Base-by-base conservation (phyloP, 2,888 invertebrate genomes). In the Blomia tropicalis region DNA sequence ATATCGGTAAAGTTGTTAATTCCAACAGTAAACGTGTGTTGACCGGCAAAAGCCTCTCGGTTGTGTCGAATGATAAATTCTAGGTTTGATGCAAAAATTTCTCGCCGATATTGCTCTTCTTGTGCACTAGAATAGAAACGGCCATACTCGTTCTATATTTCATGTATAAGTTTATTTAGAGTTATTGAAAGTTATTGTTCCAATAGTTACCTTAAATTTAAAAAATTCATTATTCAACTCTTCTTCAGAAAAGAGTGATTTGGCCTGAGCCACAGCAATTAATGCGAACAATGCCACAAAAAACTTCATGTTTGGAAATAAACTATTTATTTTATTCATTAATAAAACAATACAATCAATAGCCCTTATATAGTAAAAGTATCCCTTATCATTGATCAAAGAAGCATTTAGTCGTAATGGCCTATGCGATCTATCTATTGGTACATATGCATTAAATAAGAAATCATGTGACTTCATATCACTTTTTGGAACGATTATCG, bases 1-100 rank as follows among this genome's bases (percentile, higher is more conserved):
- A 64, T 19, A 30, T 64, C 64, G 19, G 61, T 58, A 30, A 61
- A 64, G 17, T 64, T 43, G 58, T 64, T 64, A 41, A 64, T 58
- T n/a, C 31, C 64, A 25, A 64, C 27, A 22, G 31, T 29, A 32
- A 43, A 64, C 11, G 61, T 44, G 7, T 32, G 58, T 4, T 36
- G 19, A 23, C 43, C 43, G 17, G 11, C 14, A 25, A 23, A 17
- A 19, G n/a, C n/a, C 17, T 44, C n/a, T 2, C 1, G 23, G 27
- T 58, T 58, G 36, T 58, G 59, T 27, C 23, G 17, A 14, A 3
- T 14, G 23, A 58, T 58, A n/a, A 14, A 23, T 22, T 41, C 43
- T 23, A 58, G n/a, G 25, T 58, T 58, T 32, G 2, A 14, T 2
- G 7, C 47, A 58, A 58, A 58, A 22, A 44, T 43, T 25, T 43